phyloP scores from a whole-genome alignment of 2,888 invertebrate species.

The Drosophila suboccidentalis region DNA sequence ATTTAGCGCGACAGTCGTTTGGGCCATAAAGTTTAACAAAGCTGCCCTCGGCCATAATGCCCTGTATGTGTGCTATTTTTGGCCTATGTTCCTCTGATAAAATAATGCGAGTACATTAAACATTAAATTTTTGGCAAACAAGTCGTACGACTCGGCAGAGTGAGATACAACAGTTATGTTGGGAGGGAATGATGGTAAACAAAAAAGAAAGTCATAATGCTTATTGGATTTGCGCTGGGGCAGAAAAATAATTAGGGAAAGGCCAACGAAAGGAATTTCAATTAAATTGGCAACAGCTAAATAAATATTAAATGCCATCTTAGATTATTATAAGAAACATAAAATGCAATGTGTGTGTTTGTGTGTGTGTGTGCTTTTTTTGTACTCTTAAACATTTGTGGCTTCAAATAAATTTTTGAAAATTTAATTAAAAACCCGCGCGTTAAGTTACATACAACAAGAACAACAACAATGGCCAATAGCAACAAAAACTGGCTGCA shows the following conservation, averaged over 20 bases:
- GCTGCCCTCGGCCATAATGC: slow-evolving; percentile 27
- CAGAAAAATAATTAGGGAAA: slow-evolving; percentile 69
- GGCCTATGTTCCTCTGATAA: slow-evolving; percentile 38
- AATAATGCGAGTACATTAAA: slow-evolving; percentile 70
- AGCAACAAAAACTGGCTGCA: slow-evolving; percentile 53
- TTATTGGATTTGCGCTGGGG: slow-evolving; percentile 73
- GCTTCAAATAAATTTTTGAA: slow-evolving; percentile 64
- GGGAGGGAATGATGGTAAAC: slow-evolving; percentile 24
- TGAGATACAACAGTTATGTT: slow-evolving; percentile 12
- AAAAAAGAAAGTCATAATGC: slow-evolving; percentile 71
- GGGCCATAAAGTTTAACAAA: slow-evolving; percentile 63
- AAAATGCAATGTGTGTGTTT: slow-evolving; percentile 25
- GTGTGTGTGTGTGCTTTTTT: slow-evolving; percentile 6
- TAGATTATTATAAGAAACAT: slow-evolving; percentile 23
- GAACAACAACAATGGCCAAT: slow-evolving; percentile 2
- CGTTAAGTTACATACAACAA: slow-evolving; percentile 21
- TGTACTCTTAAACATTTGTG: slow-evolving; percentile 30
- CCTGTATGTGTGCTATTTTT: slow-evolving; percentile 54
- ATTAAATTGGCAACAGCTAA: slow-evolving; percentile 67
- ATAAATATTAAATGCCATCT: slow-evolving; percentile 47
- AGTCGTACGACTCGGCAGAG: slow-evolving; percentile 13
- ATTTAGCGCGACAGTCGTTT: slow-evolving; percentile 74
- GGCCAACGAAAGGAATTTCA: slow-evolving; percentile 63
- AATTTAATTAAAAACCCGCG: slow-evolving; percentile 74
- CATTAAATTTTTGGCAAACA: slow-evolving; percentile 35